A percentile compares a stretch with the other conserved stretches of the same genome.
Conservation (phyloP, 2,888 invertebrate species). For the Steinernema hermaphroditum region DNA sequence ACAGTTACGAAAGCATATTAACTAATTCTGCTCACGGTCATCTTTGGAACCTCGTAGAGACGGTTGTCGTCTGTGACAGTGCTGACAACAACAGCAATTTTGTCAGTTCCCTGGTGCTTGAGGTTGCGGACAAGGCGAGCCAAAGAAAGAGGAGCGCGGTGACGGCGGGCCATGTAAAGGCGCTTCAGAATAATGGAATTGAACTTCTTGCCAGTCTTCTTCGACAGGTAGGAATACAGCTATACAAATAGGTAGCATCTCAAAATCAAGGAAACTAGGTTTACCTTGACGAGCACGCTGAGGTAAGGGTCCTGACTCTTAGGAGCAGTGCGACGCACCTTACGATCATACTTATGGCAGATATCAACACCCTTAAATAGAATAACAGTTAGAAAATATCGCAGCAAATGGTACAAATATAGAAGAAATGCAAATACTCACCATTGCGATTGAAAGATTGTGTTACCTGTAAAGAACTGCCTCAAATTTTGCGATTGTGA, state of each 20-base stretch:
- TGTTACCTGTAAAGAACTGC: constrained; percentile 6
- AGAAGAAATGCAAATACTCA: neutral
- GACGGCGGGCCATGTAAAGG: constrained; percentile 94
- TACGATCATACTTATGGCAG: constrained; percentile 97
- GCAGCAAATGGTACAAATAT: neutral
- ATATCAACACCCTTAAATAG: constrained; percentile 88
- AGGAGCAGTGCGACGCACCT: constrained; percentile 94
- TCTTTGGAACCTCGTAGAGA: constrained; percentile 85
- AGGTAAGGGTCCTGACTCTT: constrained; percentile 97
- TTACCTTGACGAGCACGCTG: constrained; percentile 91
- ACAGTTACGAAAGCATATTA: too few species aligned
- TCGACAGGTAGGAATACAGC: constrained; percentile 95
- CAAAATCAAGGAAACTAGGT: neutral
- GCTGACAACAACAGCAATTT: constrained; percentile 90
- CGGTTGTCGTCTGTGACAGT: constrained; percentile 92
- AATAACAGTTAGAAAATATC: constrained; percentile 4
- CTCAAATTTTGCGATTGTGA: too few species aligned
- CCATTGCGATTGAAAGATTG: constrained; percentile 17
- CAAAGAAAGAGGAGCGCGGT: constrained; percentile 89
- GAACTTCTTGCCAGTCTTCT: constrained; percentile 93
- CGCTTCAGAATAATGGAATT: constrained; percentile 90
- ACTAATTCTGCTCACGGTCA: constrained; percentile 73
- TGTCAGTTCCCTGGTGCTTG: constrained; percentile 69
- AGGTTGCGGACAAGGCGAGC: constrained; percentile 75
- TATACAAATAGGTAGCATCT: constrained; percentile 67